Evolutionary conservation across 2,888 invertebrate species (phyloP).

Genomic region (Epistrophella euchroma): DNA sequence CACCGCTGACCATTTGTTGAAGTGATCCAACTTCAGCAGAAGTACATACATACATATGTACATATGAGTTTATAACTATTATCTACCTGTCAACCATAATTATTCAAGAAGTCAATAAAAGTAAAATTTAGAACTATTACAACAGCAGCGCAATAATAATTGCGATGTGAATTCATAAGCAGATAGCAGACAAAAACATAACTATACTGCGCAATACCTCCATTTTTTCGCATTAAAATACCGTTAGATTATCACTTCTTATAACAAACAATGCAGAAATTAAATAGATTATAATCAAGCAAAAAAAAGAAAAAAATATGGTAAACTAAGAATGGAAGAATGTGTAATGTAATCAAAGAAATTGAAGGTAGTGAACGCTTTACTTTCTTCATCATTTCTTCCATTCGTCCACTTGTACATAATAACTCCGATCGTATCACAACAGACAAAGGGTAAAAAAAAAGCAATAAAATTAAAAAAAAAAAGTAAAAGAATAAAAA

Average conservation of each 20-base stretch:
- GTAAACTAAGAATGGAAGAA: neutral
- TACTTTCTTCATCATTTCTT: constrained; percentile 7
- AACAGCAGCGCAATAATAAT: neutral
- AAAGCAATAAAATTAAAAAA: neutral
- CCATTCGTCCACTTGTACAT: neutral
- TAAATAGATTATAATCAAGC: constrained; percentile 42
- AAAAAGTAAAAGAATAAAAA: neutral
- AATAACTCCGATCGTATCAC: neutral
- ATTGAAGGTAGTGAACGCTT: neutral
- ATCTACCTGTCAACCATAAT: neutral
- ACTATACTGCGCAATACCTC: constrained; percentile 47
- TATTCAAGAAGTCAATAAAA: constrained; percentile 39
- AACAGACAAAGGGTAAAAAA: neutral
- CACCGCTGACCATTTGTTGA: neutral
- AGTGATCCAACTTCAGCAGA: neutral
- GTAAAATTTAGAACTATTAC: constrained; percentile 54
- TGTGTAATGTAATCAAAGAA: neutral
- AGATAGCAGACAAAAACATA: constrained; percentile 19
- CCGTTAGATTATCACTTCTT: constrained; percentile 43
- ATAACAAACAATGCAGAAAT: constrained; percentile 48
- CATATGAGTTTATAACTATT: neutral
- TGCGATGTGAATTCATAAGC: neutral
- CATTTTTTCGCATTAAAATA: constrained; percentile 23
- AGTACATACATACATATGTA: too few species aligned
- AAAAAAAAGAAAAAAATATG: constrained; percentile 9